Evolutionary conservation across 2,888 invertebrate genomes (phyloP).

Genomic region (Thysanoteuthis rhombus): DNA sequence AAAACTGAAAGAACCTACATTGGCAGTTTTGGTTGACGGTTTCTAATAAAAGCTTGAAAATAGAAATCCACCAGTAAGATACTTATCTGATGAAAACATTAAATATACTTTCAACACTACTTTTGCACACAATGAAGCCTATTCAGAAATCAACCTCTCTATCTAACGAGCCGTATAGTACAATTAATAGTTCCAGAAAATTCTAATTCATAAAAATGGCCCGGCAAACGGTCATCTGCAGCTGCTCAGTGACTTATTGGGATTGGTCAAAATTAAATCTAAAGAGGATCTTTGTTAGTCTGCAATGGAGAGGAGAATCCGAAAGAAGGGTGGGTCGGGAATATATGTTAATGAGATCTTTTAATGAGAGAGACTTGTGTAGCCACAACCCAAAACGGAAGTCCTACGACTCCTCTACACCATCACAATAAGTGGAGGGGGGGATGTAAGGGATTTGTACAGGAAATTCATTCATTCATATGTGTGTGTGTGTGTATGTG

Average conservation of each 20-base stretch:
- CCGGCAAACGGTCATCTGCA: neutral
- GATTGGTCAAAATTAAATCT: neutral
- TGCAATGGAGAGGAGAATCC: neutral
- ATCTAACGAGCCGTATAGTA: neutral
- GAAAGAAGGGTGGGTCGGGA: neutral
- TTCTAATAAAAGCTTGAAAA: too few relatives aligned
- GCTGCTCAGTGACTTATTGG: neutral
- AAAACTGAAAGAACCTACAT: too few relatives aligned
- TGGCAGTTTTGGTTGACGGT: too few relatives aligned
- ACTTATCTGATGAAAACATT: too few relatives aligned
- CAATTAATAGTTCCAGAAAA: neutral
- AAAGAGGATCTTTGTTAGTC: neutral
- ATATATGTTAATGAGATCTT: neutral
- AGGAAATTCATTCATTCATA: neutral
- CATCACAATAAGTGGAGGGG: neutral
- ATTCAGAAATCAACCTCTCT: neutral
- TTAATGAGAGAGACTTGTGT: neutral
- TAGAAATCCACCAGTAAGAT: too few relatives aligned
- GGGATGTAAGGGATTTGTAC: neutral
- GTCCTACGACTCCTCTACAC: neutral
- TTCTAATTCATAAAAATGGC: neutral
- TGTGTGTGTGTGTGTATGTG: neutral
- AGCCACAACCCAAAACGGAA: neutral
- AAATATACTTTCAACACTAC: too few relatives aligned
- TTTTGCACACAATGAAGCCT: neutral